Base-by-base conservation (phyloP, 2,113 vertebrate species). In the Alligator sinensis region DNA sequence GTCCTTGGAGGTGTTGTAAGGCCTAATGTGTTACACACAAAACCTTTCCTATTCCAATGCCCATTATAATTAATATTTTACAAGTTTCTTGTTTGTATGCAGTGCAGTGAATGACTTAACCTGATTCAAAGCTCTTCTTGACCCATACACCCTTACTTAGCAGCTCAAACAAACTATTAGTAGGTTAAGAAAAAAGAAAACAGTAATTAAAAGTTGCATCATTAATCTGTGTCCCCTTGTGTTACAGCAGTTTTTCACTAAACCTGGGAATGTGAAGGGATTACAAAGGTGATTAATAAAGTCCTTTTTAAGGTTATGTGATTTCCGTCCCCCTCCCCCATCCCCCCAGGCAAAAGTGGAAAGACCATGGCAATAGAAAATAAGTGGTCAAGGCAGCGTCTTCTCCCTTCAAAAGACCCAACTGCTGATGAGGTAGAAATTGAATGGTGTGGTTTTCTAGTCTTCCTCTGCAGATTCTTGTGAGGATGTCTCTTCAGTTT, bases 401-500 rank as follows among this genome's bases (percentile, higher is more conserved):
- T 98, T 98, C 98, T 99, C 98, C 98, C 98, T 98, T 98, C 97
- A 96, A 99, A 99, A 99, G 98, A 99, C 98, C 98, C 98, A 99
- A 98, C 98, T 99, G 98, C 98, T 98, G 98, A 98, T 99, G 99
- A 99, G 99, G 99, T 99, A 99, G 99, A 99, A 98, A 98, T 98
- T 87, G 97, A 97, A 97, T 92, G 96, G 88, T 93, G 98, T 93
- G 91, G 97, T 96, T 92, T 98, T 97, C 98, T 99, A 99, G 94
- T 99, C 99, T 92, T 99, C 98, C 97, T 99, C 98, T 77, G 98
- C 98, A 88, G 98, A 99, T 97, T 99, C 99, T 96, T 98, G 99
- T 95, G 98, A 98, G 89, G 98, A 98, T 4, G 98, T 98, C 91
- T 98, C 98, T 96, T 98, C 98, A 89, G 98, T 98, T 95, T 99